Base-by-base conservation (phyloP, 1,140 invertebrate genomes). In the Drosophila bifasciata region DNA sequence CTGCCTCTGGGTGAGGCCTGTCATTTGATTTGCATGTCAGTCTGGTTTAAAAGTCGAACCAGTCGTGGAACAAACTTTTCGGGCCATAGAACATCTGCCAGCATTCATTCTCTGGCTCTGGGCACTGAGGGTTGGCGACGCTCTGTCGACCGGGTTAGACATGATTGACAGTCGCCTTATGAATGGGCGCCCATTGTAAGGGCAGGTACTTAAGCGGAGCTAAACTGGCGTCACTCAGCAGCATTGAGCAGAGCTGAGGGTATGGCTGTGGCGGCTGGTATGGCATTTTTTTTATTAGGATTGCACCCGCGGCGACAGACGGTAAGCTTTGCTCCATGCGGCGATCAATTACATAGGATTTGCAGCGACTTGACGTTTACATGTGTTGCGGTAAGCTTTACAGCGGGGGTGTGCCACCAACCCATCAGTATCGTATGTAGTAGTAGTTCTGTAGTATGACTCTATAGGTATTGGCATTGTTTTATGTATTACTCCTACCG, bases 321-420 rank as follows among this genome's bases (percentile, higher is more conserved):
- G 67, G 62, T 83, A 83, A 88, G 83, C 83, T 88, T 76, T 69
- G 60, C 83, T 88, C 70, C 59, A 60, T 85, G 83, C 44, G 64
- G 56, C 83, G 84, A 88, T 88, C 83, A 88, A 88, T 88, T 88
- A 88, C 75, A 66, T 23, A 64, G 83, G 83, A 88, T 88, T 88
- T 88, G 71, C 57, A 13, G 44, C 46, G 39, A 8, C 28, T 68
- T 83, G 83, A 88, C 78, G 83, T 88, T 88, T 88, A 88, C 83
- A 88, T 88, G 83, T 76, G 84, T 84, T 88, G 77, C 71, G 83
- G 83, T 72, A 68, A 88, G 81, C 81, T 85, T 71, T 67, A 25
- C 7, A 43, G 46, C 53, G 76, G 73, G 77, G 64, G 81, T 70
- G 81, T 70, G 67, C 49, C 66, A 16, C 39, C 40, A 36, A 4